These are phyloP conservation scores for Anastrepha obliqua DNA, from an alignment of 1,140 invertebrate species.

Conservation along the genomic window DNA sequence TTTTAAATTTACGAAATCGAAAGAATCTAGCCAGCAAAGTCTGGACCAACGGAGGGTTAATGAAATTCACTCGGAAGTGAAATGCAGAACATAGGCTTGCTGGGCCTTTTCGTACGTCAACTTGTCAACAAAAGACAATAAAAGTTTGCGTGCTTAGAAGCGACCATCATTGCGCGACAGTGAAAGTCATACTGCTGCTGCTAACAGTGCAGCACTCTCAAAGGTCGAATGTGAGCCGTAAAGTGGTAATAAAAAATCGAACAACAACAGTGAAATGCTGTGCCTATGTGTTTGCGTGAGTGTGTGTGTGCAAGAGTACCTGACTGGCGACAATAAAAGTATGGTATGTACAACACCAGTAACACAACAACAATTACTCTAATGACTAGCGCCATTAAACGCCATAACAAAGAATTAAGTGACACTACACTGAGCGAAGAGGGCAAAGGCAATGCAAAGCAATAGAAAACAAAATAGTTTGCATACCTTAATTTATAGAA, in stretches of 20 bases:
- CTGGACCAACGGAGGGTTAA: no score
- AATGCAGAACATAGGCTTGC: no score
- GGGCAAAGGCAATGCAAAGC: not conserved
- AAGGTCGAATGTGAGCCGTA: constrained; percentile 38
- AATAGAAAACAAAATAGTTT: not conserved
- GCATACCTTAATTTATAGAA: not conserved
- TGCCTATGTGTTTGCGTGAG: not conserved
- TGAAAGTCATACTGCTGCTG: not conserved
- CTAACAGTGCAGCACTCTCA: not conserved
- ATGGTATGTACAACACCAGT: not conserved
- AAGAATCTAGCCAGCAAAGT: no score
- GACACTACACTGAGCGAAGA: not conserved
- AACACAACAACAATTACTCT: constrained; percentile 6
- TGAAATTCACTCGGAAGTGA: no score
- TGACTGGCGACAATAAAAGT: not conserved
- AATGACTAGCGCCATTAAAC: constrained; percentile 16
- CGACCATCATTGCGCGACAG: not conserved
- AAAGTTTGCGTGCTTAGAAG: no score
- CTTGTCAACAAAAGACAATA: no score
- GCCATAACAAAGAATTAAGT: constrained; percentile 9
- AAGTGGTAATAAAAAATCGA: constrained; percentile 25
- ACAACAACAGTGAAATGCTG: not conserved
- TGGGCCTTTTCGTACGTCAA: no score
- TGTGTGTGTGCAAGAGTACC: not conserved
- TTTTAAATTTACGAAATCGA: no score